These are phyloP conservation scores for Drepanosiphum platanoidis DNA, from an alignment of 2,888 invertebrate species.

Conservation along the genomic window DNA sequence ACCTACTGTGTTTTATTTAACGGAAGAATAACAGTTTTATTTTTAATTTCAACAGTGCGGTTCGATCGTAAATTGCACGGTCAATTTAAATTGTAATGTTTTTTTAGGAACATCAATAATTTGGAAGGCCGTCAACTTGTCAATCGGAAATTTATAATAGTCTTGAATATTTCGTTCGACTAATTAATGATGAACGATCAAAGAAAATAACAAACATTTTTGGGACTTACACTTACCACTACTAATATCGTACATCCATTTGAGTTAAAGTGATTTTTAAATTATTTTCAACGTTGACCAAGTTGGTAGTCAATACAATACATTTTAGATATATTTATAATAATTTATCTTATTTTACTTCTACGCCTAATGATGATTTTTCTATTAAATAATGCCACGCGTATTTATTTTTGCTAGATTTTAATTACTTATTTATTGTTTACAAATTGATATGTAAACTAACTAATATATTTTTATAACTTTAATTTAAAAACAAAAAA, in stretches of 20 bases:
- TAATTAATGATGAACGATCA: constrained; percentile 39
- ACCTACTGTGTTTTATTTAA: neutral
- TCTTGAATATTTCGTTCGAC: constrained; percentile 28
- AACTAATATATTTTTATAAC: neutral
- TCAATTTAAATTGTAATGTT: constrained; percentile 36
- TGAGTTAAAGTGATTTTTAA: neutral
- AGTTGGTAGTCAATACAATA: neutral
- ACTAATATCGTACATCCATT: too few species aligned
- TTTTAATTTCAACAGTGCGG: neutral
- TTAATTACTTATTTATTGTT: neutral
- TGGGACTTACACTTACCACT: neutral
- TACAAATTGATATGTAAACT: neutral
- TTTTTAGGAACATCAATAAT: constrained; percentile 15
- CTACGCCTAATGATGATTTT: neutral
- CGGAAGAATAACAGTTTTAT: neutral
- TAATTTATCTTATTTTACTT: neutral
- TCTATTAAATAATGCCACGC: neutral
- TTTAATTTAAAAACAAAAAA: neutral
- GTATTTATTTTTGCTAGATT: too few species aligned
- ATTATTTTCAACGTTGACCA: neutral
- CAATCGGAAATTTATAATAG: constrained; percentile 46
- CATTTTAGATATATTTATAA: neutral
- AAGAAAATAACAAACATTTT: constrained; percentile 8
- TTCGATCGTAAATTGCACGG: constrained; percentile 1
- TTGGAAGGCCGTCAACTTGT: constrained; percentile 54